These are phyloP conservation scores for Dione juno DNA, from an alignment of 2,888 invertebrate genomes.

Conservation along the genomic window DNA sequence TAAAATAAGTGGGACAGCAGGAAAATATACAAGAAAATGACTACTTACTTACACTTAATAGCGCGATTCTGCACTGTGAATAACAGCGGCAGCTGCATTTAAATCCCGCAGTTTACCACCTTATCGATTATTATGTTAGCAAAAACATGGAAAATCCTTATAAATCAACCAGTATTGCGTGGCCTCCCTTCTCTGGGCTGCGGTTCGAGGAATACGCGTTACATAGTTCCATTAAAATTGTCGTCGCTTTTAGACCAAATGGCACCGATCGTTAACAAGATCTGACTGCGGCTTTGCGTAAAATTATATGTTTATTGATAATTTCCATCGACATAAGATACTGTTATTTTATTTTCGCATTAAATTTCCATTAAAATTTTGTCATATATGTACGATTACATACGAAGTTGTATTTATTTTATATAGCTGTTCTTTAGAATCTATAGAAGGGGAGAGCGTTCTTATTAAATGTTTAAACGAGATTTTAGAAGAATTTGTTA, in stretches of 20 bases:
- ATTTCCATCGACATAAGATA: conserved; percentile 36
- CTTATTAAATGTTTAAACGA: too few relatives aligned
- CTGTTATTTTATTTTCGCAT: conserved; percentile 9
- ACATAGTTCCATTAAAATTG: conserved; percentile 34
- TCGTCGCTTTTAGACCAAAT: conserved; percentile 46
- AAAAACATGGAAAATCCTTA: conserved; percentile 49
- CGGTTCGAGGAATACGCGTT: conserved; percentile 22
- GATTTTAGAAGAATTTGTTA: neutral
- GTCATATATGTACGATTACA: neutral
- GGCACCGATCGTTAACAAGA: conserved; percentile 43
- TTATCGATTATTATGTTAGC: conserved; percentile 57
- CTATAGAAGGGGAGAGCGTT: neutral
- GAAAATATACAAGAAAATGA: conserved; percentile 26
- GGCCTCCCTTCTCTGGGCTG: conserved; percentile 37
- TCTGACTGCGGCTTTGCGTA: conserved; percentile 23
- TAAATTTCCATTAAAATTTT: conserved; percentile 5
- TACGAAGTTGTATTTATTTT: neutral
- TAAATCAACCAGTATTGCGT: conserved; percentile 34
- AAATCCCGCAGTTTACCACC: conserved; percentile 48
- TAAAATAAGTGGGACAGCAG: conserved; percentile 20
- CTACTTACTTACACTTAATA: neutral
- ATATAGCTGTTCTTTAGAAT: neutral
- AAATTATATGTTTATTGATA: conserved; percentile 39
- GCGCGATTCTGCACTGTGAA: conserved; percentile 4
- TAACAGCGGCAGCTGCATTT: conserved; percentile 35